Evolutionary conservation across 1,140 invertebrate genomes (phyloP), one percentile per base, ranked within the genome.

Genomic region (Drosophila pachea): DNA sequence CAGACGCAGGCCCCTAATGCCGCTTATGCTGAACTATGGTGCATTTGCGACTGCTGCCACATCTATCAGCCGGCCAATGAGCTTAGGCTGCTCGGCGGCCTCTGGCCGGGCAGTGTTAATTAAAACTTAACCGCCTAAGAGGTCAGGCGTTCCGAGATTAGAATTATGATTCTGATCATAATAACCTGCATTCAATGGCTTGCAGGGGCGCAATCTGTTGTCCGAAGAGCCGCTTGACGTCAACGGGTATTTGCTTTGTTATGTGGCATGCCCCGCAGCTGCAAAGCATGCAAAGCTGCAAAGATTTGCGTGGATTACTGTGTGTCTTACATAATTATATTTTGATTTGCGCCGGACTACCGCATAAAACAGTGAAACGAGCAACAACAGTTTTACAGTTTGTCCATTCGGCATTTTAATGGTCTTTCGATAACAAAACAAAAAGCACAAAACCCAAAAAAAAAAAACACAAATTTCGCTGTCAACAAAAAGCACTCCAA

Each of bases 401-500:
- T 62, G 49, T 54, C 49, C 61, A 38, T 62, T 68, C 62, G 66
- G 59, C 59, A 62, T 63, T 68, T 68, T 63, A 55, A 68, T 63
- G 49, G 43, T n/a, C 59, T 29, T 54, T 68, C 29, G 52, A 56
- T 42, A 2, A 22, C 8, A 52, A 52, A 52, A n/a, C 50, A 61
- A 54, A 42, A 43, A 43, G 12, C 12, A 12, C 6, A 43, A 14
- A 42, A 42, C 40, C 5, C 38, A 40, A 40, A 40, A 40, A 35
- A 7, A 7, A 35, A 35, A 35, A 42, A 12, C 31, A 68, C 50
- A 68, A 68, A 68, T 68, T 68, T 68, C 43, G 59, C 35, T 68
- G 65, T 67, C 64, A 60, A 60, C 64, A 60, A 58, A 58, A 59
- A 31, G 11, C 38, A 7, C 29, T 22, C 45, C 16, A 29, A 47